These are phyloP conservation scores for Liparis tanakae DNA, from an alignment of 2,797 vertebrate genomes.

Conservation along the genomic window DNA sequence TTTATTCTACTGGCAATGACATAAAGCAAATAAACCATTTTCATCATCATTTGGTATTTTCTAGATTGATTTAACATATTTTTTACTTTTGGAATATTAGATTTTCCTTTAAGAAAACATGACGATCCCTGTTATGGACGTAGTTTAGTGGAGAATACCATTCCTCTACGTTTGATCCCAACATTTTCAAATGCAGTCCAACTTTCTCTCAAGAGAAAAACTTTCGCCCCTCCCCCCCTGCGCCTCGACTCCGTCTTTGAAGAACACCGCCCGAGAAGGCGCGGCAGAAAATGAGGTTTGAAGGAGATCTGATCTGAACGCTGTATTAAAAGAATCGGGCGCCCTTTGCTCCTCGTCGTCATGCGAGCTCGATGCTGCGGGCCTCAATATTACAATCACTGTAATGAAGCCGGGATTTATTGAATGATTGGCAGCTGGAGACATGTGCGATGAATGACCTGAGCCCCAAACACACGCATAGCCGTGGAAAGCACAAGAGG, in stretches of 20 bases:
- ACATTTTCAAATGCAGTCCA: neutral
- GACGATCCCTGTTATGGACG: no score
- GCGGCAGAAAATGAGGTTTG: conserved; percentile 68
- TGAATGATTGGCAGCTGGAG: conserved; percentile 82
- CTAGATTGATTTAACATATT: neutral
- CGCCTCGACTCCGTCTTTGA: conserved; percentile 27
- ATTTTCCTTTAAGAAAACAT: neutral
- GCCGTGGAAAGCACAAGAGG: conserved; percentile 60
- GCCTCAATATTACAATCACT: conserved; percentile 79
- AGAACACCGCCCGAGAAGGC: conserved; percentile 58
- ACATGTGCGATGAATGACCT: conserved; percentile 75
- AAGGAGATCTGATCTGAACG: conserved; percentile 74
- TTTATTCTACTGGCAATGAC: neutral
- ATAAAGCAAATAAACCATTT: neutral
- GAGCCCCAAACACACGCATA: conserved; percentile 64
- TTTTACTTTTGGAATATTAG: neutral
- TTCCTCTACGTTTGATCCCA: no score
- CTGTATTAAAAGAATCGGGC: conserved; percentile 74
- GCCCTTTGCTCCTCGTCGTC: conserved; percentile 57
- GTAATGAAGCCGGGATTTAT: conserved; percentile 80
- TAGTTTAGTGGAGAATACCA: no score
- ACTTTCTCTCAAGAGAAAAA: conserved; percentile 7
- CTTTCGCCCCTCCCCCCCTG: conserved; percentile 9
- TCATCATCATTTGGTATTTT: neutral
- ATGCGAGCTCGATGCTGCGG: conserved; percentile 62